A percentile compares a stretch with the other conserved stretches of the same genome.
Evolutionary conservation across 2,888 invertebrate species (phyloP).

Genomic region (Callimorpha dominula): DNA sequence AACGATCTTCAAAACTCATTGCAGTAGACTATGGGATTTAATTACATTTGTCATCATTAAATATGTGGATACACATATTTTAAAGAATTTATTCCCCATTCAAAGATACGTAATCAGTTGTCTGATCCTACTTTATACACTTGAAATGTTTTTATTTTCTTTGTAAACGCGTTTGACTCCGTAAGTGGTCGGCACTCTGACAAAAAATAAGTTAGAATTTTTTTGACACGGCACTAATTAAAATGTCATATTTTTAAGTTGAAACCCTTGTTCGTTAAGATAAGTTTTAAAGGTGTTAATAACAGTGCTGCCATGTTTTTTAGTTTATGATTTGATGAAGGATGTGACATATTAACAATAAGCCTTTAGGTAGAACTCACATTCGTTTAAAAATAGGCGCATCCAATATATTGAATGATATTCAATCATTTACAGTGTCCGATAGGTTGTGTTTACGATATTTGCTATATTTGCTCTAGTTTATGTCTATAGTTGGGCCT

Average conservation of each 20-base stretch:
- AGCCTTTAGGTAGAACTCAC: neutral
- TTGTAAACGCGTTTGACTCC: slow-evolving; percentile 21
- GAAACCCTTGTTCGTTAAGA: slow-evolving; percentile 52
- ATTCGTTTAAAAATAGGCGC: neutral
- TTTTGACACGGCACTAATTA: slow-evolving; percentile 59
- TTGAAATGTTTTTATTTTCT: slow-evolving; percentile 27
- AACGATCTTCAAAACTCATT: slow-evolving; percentile 20
- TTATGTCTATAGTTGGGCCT: too few species aligned
- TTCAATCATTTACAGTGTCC: too few species aligned
- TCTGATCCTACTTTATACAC: slow-evolving; percentile 46
- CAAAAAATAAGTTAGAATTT: slow-evolving; percentile 58
- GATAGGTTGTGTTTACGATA: too few species aligned
- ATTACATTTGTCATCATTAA: slow-evolving; percentile 58
- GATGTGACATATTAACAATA: neutral
- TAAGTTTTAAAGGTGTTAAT: slow-evolving; percentile 11
- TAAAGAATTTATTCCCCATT: slow-evolving; percentile 53
- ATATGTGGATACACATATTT: slow-evolving; percentile 48
- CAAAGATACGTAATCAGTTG: slow-evolving; percentile 49
- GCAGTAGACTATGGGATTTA: slow-evolving; percentile 28
- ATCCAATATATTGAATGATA: too few species aligned
- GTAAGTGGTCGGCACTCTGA: slow-evolving; percentile 46
- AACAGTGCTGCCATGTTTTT: neutral
- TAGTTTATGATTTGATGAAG: neutral
- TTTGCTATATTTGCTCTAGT: too few species aligned
- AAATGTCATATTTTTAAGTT: slow-evolving; percentile 60